phyloP scores from a whole-genome alignment of 2,888 invertebrate genomes.

The Sinohyriopsis cumingii region DNA sequence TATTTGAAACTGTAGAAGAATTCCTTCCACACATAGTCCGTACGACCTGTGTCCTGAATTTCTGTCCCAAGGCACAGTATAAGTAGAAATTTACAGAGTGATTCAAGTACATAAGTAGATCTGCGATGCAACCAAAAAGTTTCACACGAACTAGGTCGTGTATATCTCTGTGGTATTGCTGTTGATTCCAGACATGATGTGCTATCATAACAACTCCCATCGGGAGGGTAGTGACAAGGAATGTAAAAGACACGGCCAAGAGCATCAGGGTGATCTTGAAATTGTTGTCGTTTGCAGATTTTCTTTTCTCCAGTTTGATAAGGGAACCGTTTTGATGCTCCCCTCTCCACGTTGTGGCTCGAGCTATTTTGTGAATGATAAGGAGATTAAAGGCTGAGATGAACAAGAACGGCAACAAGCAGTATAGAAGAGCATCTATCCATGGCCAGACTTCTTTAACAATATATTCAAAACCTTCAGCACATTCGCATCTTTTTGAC shows the following conservation, averaged over 20 bases:
- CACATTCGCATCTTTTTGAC: constrained; percentile 39
- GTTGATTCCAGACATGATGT: constrained; percentile 36
- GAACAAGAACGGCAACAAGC: constrained; percentile 60
- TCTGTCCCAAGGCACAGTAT: constrained; percentile 61
- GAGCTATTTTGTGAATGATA: constrained; percentile 64
- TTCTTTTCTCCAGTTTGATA: constrained; percentile 27
- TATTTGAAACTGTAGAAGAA: constrained; percentile 30
- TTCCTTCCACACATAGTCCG: constrained; percentile 44
- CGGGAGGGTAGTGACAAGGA: constrained; percentile 66
- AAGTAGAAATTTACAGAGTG: constrained; percentile 67
- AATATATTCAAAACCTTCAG: constrained; percentile 26
- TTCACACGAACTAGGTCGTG: constrained; percentile 31
- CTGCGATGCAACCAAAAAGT: constrained; percentile 57
- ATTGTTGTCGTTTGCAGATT: constrained; percentile 33
- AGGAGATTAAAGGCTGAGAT: constrained; percentile 62
- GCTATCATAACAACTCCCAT: constrained; percentile 55
- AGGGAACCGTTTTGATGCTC: constrained; percentile 30
- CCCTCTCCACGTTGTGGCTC: constrained; percentile 40
- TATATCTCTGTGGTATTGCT: constrained; percentile 16
- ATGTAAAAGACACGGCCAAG: constrained; percentile 64
- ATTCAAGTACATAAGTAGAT: constrained; percentile 67
- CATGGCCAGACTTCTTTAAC: constrained; percentile 64
- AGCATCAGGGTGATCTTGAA: constrained; percentile 57
- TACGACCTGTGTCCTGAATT: constrained; percentile 55
- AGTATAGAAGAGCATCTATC: constrained; percentile 68